Conservation (phyloP, 2,113 vertebrate species). For the Marcusenius ussheri region DNA sequence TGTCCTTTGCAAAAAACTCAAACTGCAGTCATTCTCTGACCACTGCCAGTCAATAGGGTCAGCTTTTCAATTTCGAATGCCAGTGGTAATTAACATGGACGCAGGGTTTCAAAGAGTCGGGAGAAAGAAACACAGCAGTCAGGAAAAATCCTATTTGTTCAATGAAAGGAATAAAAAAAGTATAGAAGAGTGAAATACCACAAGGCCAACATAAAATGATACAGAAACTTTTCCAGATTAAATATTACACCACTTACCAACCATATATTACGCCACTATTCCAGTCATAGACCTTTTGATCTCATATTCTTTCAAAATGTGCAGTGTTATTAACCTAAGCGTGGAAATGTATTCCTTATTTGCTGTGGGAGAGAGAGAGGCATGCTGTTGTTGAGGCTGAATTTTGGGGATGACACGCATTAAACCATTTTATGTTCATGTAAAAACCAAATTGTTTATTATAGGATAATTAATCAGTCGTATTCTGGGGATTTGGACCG, state of each 20-base stretch:
- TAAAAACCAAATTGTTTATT: background rate
- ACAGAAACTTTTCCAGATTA: background rate
- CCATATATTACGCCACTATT: background rate
- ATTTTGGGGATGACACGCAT: background rate
- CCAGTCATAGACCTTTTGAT: background rate
- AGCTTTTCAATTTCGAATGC: conserved; percentile 29
- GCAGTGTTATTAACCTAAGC: background rate
- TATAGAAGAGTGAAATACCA: background rate
- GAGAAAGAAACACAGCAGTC: background rate
- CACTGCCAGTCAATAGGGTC: conserved; percentile 12
- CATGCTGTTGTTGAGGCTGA: background rate
- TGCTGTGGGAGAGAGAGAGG: background rate
- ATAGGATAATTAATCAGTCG: background rate
- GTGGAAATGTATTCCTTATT: background rate
- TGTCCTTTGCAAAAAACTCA: conserved; percentile 9
- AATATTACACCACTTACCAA: background rate
- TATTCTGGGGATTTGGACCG: background rate
- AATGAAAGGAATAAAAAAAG: background rate
- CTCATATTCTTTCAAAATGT: background rate
- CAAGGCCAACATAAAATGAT: background rate
- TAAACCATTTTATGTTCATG: background rate
- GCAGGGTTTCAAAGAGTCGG: background rate
- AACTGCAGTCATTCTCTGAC: conserved; percentile 9
- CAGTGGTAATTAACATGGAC: conserved; percentile 26
- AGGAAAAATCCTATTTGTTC: background rate